Evolutionary conservation across 2,888 invertebrate genomes (phyloP), one percentile per base, ranked within the genome.

Genomic region (Lymantria monacha): DNA sequence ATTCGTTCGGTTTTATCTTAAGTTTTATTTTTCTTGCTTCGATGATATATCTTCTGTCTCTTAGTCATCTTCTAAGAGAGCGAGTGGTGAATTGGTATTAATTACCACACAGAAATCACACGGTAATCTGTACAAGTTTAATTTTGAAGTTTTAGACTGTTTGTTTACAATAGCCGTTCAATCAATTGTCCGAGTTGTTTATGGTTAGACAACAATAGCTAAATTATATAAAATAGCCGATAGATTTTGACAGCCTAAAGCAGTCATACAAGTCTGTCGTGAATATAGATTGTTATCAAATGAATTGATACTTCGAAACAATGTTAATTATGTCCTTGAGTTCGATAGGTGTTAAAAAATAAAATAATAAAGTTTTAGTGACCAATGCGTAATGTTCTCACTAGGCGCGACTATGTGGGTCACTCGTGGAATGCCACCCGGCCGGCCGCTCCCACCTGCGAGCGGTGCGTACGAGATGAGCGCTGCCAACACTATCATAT

Each of bases 401-500:
- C 70, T 68, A 57, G 53, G 46, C 50, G 47, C 60, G 69, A 73
- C 75, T 81, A 90, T 87, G 87, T 89, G 85, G 90, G 90, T 89
- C 89, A 90, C 69, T 61, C 65, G 73, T 78, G 83, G 90, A 90
- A 90, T 90, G 90, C 82, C 76, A 84, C 80, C 74, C 66, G 68
- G 81, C 85, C 72, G 76, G 89, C 88, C 86, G 84, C 87, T 81
- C 87, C 87, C 85, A 85, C 85, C 82, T 83, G 80, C 75, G 70
- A 63, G 63, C 71, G 54, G 62, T 67, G 66, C 66, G 66, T 66
- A 60, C 66, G 69, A 67, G 67, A 67, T 67, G 69, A 67, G 68
- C 61, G 60, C 59, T 68, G 62, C 62, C 59, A 65, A 61, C 67
- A 63, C 51, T 54, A 57, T 58, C 56, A 51, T 61, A 68, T 62